Evolutionary conservation across 2,888 invertebrate genomes (phyloP).

Genomic region (Lomographa bimaculata): DNA sequence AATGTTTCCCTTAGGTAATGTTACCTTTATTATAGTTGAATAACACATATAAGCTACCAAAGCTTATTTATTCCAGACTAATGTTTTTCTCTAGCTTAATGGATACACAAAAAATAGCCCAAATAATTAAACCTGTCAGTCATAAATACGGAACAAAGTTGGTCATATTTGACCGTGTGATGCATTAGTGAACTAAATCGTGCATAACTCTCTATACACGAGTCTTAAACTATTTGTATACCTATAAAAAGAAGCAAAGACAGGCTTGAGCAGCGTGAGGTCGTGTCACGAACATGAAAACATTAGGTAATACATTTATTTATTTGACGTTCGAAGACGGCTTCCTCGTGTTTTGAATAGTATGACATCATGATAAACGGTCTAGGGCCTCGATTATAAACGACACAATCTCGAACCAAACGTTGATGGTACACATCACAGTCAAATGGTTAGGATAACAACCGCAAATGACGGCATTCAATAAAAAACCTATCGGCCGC

Average conservation of each 20-base stretch:
- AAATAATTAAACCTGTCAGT: conserved; percentile 23
- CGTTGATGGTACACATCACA: too few species aligned
- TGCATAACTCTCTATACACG: conserved; percentile 25
- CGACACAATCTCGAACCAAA: too few species aligned
- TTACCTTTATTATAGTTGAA: too few species aligned
- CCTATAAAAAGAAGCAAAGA: conserved; percentile 30
- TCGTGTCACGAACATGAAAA: conserved; percentile 42
- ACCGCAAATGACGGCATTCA: too few species aligned
- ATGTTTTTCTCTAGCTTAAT: too few species aligned
- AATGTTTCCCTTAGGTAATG: too few species aligned
- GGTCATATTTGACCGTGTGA: conserved; percentile 24
- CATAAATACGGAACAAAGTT: conserved; percentile 30
- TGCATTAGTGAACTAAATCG: conserved; percentile 32
- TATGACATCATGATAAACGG: conserved; percentile 48
- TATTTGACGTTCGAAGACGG: conserved; percentile 47
- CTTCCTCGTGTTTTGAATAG: conserved; percentile 51
- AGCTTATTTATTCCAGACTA: too few species aligned
- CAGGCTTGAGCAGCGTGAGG: conserved; percentile 38
- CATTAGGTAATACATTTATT: conserved; percentile 49
- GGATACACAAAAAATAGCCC: conserved; percentile 8
- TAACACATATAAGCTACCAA: too few species aligned
- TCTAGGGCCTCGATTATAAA: neutral
- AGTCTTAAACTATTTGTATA: conserved; percentile 28
- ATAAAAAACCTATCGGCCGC: too few species aligned
- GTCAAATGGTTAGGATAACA: too few species aligned